Conservation (phyloP, 2,797 vertebrate genomes). For the Tenualosa thibaudeaui region DNA sequence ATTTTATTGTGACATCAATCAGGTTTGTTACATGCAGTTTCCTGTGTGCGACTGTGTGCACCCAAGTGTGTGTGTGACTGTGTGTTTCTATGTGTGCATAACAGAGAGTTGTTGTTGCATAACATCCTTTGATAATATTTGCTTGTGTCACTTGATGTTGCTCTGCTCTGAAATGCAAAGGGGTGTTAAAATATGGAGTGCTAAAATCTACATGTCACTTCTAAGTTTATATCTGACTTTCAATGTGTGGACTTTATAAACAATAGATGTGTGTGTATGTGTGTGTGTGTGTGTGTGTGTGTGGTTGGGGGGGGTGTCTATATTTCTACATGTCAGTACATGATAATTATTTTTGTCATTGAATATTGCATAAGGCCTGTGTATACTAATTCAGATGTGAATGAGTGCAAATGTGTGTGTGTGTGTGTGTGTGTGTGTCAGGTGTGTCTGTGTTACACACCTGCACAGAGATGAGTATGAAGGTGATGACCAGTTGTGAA, state of each 20-base stretch:
- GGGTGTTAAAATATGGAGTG: neutral
- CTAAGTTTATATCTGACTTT: neutral
- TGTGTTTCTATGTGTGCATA: neutral
- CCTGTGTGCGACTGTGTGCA: neutral
- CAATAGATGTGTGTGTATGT: too few relatives aligned
- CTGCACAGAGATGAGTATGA: slow-evolving; percentile 83
- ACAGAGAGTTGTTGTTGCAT: neutral
- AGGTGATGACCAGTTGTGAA: slow-evolving; percentile 87
- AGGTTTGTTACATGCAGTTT: neutral
- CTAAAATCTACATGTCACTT: neutral
- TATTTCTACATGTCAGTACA: neutral
- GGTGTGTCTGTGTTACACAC: slow-evolving; percentile 45
- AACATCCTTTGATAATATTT: slow-evolving; percentile 4
- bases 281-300: too few relatives aligned
- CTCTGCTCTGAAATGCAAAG: neutral
- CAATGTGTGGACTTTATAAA: neutral
- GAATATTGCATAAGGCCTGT: neutral
- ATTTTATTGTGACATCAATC: neutral
- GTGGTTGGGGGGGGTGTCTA: neutral
- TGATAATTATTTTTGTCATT: neutral
- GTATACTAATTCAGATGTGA: neutral
- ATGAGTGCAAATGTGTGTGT: neutral
- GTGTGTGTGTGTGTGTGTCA: neutral
- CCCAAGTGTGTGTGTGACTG: neutral
- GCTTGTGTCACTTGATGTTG: neutral